phyloP scores from a whole-genome alignment of 64 coral and sea anemone species.

The Orbicella faveolata region DNA sequence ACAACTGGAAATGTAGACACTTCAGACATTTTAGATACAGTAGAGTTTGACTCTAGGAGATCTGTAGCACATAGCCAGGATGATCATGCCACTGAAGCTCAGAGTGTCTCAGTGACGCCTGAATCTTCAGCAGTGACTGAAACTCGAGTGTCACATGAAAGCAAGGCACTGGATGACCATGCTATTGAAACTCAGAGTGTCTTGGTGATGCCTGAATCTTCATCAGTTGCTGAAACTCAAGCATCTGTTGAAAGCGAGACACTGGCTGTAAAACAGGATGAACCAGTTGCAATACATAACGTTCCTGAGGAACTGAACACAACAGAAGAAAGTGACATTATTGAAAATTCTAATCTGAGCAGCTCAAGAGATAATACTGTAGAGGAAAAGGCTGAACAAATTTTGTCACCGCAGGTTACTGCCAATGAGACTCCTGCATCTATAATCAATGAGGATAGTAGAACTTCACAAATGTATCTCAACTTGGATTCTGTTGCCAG shows the following conservation, averaged over 20 bases:
- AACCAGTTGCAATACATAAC: neutral
- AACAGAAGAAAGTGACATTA: neutral
- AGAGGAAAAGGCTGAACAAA: neutral
- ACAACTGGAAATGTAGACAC: neutral
- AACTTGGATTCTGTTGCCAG: slow-evolving; percentile 13
- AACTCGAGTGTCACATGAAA: neutral
- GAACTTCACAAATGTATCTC: slow-evolving; percentile 34
- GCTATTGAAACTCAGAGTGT: neutral
- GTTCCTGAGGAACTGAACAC: neutral
- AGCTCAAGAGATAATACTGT: neutral
- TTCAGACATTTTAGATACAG: neutral
- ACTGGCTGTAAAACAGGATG: neutral
- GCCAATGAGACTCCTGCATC: neutral
- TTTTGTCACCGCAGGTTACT: neutral
- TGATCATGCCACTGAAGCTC: neutral
- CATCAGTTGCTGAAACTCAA: neutral
- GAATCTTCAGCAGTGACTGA: neutral
- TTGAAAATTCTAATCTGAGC: neutral
- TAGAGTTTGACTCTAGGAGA: neutral
- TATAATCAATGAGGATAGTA: neutral
- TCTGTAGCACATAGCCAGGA: neutral
- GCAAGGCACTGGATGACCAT: neutral
- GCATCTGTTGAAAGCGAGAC: neutral
- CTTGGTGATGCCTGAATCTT: neutral
- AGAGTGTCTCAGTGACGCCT: neutral